phyloP scores from a whole-genome alignment of 2,888 invertebrate genomes.

The Anthrax anthrax region DNA sequence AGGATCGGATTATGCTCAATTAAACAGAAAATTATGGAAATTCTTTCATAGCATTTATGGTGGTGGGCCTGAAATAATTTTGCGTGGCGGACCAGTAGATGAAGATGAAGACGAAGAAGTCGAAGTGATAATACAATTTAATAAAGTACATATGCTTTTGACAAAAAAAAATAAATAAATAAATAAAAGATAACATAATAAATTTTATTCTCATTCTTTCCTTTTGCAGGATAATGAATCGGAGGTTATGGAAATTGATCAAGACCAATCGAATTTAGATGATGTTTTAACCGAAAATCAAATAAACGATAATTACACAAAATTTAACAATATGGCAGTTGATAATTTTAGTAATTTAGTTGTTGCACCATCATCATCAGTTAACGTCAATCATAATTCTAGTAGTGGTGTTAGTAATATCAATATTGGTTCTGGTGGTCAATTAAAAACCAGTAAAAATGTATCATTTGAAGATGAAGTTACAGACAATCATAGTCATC shows the following conservation, averaged over 20 bases:
- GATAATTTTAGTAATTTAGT: not conserved
- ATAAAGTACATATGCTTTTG: no score
- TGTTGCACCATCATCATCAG: not conserved
- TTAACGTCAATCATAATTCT: no score
- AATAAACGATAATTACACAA: not conserved
- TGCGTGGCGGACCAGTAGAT: slow-evolving; percentile 14
- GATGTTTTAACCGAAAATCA: not conserved
- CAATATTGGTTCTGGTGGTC: not conserved
- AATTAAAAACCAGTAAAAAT: slow-evolving; percentile 12
- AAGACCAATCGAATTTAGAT: slow-evolving; percentile 1
- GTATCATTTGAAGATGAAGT: slow-evolving; percentile 14
- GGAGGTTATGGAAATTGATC: slow-evolving; percentile 9
- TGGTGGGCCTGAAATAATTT: slow-evolving; percentile 72
- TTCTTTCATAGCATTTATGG: slow-evolving; percentile 77
- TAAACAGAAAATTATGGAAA: slow-evolving; percentile 74
- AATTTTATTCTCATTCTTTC: not conserved
- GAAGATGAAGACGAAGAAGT: not conserved
- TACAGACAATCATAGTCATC: slow-evolving; percentile 1
- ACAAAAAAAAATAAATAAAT: no score
- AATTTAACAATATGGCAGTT: not conserved
- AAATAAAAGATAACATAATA: no score
- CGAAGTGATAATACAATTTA: not conserved
- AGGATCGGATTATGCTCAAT: slow-evolving; percentile 56
- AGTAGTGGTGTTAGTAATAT: not conserved
- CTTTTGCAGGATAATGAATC: slow-evolving; percentile 8